Conservation (phyloP, 2,113 vertebrate species). For the Sebastes schlegelii region DNA sequence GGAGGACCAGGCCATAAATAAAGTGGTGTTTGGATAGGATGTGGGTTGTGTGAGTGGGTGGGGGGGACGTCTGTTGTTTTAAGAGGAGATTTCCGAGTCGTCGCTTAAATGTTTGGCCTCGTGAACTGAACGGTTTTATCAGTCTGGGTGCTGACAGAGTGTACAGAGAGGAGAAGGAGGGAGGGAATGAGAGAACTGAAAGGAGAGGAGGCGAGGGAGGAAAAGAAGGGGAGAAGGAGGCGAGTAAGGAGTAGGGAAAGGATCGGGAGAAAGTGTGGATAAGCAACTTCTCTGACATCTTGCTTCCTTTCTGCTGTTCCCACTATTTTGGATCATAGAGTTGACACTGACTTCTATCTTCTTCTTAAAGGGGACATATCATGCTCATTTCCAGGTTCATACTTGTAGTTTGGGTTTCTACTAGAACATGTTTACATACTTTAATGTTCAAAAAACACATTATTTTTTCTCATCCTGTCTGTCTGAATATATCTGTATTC, state of each 20-base stretch:
- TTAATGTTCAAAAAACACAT: too few species aligned
- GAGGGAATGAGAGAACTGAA: constrained; percentile 63
- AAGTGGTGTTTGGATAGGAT: constrained; percentile 65
- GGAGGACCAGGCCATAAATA: constrained; percentile 74
- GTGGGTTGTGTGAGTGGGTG: constrained; percentile 4
- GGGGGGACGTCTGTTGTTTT: constrained; percentile 47
- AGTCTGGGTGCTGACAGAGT: constrained; percentile 69
- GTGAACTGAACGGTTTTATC: constrained; percentile 65
- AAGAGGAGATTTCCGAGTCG: constrained; percentile 70
- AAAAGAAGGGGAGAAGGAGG: neutral
- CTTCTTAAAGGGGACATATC: neutral
- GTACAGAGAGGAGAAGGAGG: neutral
- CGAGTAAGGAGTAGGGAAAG: constrained; percentile 72
- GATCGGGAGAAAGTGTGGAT: neutral
- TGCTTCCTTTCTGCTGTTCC: neutral
- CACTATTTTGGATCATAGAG: neutral
- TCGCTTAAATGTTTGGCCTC: constrained; percentile 62
- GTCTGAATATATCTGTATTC: too few species aligned
- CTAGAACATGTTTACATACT: too few species aligned
- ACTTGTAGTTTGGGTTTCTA: too few species aligned
- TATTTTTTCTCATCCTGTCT: too few species aligned
- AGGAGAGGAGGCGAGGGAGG: constrained; percentile 86
- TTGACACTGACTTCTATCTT: neutral
- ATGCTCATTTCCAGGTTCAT: too few species aligned
- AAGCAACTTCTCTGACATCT: neutral